Evolutionary conservation across 2,888 invertebrate genomes (phyloP).

Genomic region (Chesias legatella): DNA sequence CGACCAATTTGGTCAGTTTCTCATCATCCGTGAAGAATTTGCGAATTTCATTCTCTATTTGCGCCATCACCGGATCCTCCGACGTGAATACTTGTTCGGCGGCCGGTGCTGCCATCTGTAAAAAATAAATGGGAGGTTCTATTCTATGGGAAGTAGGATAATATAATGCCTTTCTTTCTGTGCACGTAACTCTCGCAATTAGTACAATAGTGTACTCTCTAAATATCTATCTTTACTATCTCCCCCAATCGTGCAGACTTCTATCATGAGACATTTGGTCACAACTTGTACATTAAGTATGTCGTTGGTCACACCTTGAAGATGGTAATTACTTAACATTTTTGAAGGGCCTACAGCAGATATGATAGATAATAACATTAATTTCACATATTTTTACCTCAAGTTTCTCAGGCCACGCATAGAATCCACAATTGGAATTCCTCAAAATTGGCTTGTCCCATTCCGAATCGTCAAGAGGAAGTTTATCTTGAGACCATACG

Average conservation of each 20-base stretch:
- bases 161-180: too few relatives aligned
- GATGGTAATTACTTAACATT: too few relatives aligned
- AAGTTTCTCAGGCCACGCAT: constrained; percentile 78
- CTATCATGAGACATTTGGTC: too few relatives aligned
- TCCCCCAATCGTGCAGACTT: too few relatives aligned
- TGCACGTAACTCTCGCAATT: too few relatives aligned
- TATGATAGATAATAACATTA: too few relatives aligned
- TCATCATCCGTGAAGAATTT: constrained; percentile 84
- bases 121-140: constrained; percentile 9
- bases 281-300: too few relatives aligned
- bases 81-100: constrained; percentile 81
- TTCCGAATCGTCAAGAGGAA: constrained; percentile 82
- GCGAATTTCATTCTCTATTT: constrained; percentile 83
- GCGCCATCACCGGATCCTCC: constrained; percentile 77
- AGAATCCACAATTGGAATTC: constrained; percentile 83
- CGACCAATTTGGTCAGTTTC: constrained; percentile 85
- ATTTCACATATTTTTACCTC: constrained; percentile 77
- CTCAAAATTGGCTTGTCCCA: constrained; percentile 88
- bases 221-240: too few relatives aligned
- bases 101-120: constrained; percentile 84
- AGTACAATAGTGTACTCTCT: too few relatives aligned
- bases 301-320: too few relatives aligned
- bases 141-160: too few relatives aligned
- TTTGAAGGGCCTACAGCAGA: too few relatives aligned
- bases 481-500: constrained; percentile 82